Evolutionary conservation across 2,888 invertebrate genomes (phyloP).

Genomic region (Drosophila histrio): DNA sequence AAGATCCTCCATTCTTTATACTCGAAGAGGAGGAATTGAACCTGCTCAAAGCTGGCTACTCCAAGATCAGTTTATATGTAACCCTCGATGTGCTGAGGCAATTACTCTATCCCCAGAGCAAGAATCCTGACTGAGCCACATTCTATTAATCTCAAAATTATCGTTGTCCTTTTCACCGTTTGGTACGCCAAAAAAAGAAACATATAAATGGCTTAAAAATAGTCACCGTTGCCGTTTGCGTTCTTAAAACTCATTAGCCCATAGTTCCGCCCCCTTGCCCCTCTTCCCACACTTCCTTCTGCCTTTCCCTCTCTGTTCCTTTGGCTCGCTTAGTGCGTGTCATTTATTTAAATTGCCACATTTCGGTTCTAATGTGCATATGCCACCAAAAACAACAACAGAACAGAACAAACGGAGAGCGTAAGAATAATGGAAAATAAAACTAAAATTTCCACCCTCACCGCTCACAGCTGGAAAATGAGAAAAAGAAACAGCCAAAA

Average conservation of each 20-base stretch:
- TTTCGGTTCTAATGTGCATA: slow-evolving; percentile 72
- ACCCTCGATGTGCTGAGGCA: slow-evolving; percentile 13
- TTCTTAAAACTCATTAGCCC: slow-evolving; percentile 70
- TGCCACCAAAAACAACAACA: slow-evolving; percentile 43
- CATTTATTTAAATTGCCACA: slow-evolving; percentile 80
- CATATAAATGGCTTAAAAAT: slow-evolving; percentile 23
- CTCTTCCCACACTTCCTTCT: neutral
- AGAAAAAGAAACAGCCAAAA: slow-evolving; percentile 38
- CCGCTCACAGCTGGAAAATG: slow-evolving; percentile 40
- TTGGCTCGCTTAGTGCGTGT: slow-evolving; percentile 59
- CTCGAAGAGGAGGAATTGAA: slow-evolving; percentile 35
- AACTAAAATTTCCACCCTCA: slow-evolving; percentile 56
- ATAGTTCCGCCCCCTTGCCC: neutral
- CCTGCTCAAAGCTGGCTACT: slow-evolving; percentile 39
- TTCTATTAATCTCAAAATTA: slow-evolving; percentile 15
- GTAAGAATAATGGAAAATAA: slow-evolving; percentile 19
- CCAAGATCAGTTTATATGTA: slow-evolving; percentile 1
- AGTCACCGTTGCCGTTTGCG: slow-evolving; percentile 48
- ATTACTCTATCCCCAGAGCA: slow-evolving; percentile 25
- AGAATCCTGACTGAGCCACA: neutral
- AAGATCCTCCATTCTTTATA: slow-evolving; percentile 6
- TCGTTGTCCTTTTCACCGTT: neutral
- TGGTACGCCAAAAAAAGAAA: slow-evolving; percentile 14
- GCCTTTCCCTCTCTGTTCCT: neutral
- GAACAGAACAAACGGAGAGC: neutral